phyloP scores from a whole-genome alignment of 1,140 invertebrate genomes.

The Camponotus pennsylvanicus region DNA sequence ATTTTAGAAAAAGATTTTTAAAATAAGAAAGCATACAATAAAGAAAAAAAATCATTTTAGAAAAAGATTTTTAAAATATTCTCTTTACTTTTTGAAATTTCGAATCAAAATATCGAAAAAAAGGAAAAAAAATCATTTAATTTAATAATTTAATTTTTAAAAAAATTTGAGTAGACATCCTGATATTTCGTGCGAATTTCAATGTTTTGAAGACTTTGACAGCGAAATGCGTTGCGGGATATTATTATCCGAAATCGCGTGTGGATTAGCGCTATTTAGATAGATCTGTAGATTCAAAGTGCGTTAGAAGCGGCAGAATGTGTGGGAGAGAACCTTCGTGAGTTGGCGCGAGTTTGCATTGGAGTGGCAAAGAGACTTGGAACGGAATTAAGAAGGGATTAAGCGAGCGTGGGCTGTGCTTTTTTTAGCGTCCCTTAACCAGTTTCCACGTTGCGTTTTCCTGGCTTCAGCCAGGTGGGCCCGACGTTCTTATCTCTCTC shows the following conservation, averaged over 20 bases:
- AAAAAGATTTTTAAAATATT: too few relatives aligned
- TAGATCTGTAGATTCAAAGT: neutral
- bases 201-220: neutral
- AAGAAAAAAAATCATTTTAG: too few relatives aligned
- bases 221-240: neutral
- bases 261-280: too few relatives aligned
- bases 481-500: neutral
- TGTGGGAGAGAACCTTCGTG: conserved; percentile 29
- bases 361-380: conserved; percentile 65
- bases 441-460: conserved; percentile 61
- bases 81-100: too few relatives aligned
- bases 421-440: conserved; percentile 69
- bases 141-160: too few relatives aligned
- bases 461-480: conserved; percentile 13
- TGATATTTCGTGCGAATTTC: neutral
- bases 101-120: too few relatives aligned
- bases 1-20: too few relatives aligned
- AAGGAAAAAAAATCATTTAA: too few relatives aligned
- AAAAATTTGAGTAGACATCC: too few relatives aligned
- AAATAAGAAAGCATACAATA: too few relatives aligned
- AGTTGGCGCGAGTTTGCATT: conserved; percentile 64
- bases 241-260: conserved; percentile 22
- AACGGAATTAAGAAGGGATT: conserved; percentile 68
- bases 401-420: conserved; percentile 64
- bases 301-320: conserved; percentile 3